These are phyloP conservation scores for Lontra canadensis DNA, from an alignment of 2,113 vertebrate genomes.

Conservation along the genomic window DNA sequence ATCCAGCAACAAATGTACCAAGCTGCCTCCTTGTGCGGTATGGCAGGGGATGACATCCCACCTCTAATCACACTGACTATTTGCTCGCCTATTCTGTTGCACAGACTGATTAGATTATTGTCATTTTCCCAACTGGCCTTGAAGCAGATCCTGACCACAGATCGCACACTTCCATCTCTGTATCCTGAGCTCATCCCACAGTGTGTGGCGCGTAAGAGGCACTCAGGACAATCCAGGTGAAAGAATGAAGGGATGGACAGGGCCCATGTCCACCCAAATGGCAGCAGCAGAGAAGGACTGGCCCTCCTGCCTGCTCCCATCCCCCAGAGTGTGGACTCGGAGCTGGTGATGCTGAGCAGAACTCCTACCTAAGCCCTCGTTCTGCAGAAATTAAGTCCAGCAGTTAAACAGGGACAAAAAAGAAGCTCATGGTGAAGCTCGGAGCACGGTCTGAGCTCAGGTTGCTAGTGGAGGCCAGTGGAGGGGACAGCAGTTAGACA, in stretches of 20 bases:
- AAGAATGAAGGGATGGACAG: background rate
- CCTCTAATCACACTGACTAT: background rate
- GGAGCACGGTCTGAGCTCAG: background rate
- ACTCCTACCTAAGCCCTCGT: too few relatives aligned
- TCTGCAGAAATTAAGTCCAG: background rate
- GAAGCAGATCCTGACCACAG: background rate
- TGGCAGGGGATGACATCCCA: background rate
- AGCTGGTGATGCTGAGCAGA: background rate
- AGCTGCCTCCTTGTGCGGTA: background rate
- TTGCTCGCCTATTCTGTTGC: background rate
- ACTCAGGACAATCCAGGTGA: background rate
- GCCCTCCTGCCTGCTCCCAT: background rate
- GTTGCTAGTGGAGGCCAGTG: background rate
- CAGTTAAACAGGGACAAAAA: background rate
- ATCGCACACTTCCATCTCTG: background rate
- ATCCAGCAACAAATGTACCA: background rate
- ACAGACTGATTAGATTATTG: background rate
- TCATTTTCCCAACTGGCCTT: background rate
- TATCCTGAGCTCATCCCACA: background rate
- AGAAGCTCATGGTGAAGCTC: rapidly evolving
- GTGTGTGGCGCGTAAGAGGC: rapidly evolving
- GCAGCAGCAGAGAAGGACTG: background rate
- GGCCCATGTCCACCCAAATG: too few relatives aligned
- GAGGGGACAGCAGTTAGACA: background rate
- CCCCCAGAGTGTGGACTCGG: background rate